Percentiles rank a stretch among this genome's conserved stretches.
phyloP scores from a whole-genome alignment of 2,888 invertebrate species.

The Ophioninae sp. region DNA sequence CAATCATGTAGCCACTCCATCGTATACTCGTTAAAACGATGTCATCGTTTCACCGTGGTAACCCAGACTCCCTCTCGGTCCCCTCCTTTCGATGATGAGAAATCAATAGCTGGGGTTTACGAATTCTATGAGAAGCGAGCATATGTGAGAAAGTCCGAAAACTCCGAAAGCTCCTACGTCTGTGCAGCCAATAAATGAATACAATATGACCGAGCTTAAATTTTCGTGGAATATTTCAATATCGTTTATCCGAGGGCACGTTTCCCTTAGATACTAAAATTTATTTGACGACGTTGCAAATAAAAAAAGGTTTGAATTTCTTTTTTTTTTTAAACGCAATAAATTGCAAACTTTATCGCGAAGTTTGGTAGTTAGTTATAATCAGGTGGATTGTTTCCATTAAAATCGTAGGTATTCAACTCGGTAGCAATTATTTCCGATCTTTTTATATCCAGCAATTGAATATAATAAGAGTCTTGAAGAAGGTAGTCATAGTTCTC shows the following conservation, averaged over 20 bases:
- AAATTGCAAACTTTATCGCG: background rate
- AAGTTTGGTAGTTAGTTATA: background rate
- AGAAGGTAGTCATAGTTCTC: background rate
- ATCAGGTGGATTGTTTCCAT: background rate
- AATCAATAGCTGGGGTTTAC: background rate
- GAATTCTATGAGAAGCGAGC: background rate
- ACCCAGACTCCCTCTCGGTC: background rate
- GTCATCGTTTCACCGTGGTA: background rate
- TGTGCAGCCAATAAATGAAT: background rate
- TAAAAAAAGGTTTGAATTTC: too few relatives aligned
- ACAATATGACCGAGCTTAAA: background rate
- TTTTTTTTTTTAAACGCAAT: background rate
- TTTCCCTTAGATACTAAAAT: too few relatives aligned
- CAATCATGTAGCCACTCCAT: background rate
- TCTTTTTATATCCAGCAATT: background rate
- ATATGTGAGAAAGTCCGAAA: background rate
- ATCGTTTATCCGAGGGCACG: background rate
- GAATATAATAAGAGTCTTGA: background rate
- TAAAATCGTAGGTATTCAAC: background rate
- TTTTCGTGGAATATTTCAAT: background rate
- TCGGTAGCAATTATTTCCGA: background rate
- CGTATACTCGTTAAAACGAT: background rate
- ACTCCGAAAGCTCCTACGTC: background rate
- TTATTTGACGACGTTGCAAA: too few relatives aligned
- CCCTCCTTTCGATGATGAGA: background rate